Base-by-base conservation (phyloP, 2,113 vertebrate genomes). In the Mormyrus lacerda region DNA sequence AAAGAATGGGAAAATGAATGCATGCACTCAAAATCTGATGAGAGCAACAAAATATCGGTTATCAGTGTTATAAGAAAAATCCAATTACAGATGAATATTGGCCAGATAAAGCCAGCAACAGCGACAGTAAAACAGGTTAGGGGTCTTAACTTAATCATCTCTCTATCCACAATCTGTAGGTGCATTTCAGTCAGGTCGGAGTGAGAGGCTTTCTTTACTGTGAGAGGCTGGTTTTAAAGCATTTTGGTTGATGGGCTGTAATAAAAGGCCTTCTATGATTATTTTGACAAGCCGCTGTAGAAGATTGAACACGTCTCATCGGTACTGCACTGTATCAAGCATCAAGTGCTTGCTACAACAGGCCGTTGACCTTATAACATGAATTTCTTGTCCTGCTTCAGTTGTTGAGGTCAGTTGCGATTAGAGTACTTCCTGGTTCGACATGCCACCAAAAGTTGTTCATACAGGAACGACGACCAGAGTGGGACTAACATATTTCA, bases 401-500 rank as follows among this genome's bases (percentile, higher is more conserved):
- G 50, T 31, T 35, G 85, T 31, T 35, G 4, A 50, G 44, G 44
- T 85, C 45, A 47, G 31, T 35, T 7, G 15, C 11, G 50, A 42
- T 31, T 17, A 39, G 4, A 17, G 13, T 47, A 17, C 48, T 35
- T 51, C 85, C 50, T 55, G 17, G 50, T 55, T 47, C 21, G 48
- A 35, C 31, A 19, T 55, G 5, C 31, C 50, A 35, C 50, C 27
- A 86, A 53, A 86, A 86, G 10, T 39, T 86, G 35, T 53, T 48
- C n/a, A 86, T 86, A 53, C n/a, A 45, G 31, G 79, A 84, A 44
- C 0, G 17, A 87, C 31, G 85, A 13, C 27, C 0, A 15, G 31
- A 87, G n/a, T 53, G 31, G 85, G 2, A 87, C 39, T 87, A 55
- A 51, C 50, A 87, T 87, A 87, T 87, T 87, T 87, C 11, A 53